These are phyloP conservation scores for Cecidostiba fungosa DNA, from an alignment of 2,888 invertebrate genomes.

Conservation along the genomic window DNA sequence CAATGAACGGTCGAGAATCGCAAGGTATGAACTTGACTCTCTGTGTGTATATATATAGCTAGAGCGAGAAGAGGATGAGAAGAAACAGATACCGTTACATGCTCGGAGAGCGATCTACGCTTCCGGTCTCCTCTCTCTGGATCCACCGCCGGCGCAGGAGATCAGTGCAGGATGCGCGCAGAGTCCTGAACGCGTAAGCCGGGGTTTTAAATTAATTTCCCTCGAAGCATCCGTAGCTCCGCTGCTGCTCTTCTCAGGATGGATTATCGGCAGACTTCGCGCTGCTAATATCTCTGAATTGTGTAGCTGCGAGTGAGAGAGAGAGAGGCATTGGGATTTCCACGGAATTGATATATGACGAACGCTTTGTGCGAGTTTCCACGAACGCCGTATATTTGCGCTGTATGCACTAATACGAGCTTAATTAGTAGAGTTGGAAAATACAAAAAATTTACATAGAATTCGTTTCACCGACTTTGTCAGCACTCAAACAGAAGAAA, in stretches of 20 bases:
- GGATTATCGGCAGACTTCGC: constrained; percentile 9
- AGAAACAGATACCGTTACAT: constrained; percentile 22
- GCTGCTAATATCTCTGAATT: background rate
- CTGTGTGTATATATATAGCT: background rate
- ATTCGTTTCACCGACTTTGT: no score
- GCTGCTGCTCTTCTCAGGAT: background rate
- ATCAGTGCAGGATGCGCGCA: background rate
- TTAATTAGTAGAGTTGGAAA: no score
- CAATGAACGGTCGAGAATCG: constrained; percentile 61
- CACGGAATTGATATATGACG: background rate
- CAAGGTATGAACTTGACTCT: constrained; percentile 47
- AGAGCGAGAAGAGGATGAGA: background rate
- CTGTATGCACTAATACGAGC: no score
- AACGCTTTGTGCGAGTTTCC: no score
- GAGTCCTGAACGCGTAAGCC: background rate
- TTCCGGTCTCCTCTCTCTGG: constrained; percentile 14
- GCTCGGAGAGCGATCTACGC: constrained; percentile 24
- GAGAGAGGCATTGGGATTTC: background rate
- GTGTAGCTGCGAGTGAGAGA: background rate
- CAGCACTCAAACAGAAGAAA: no score
- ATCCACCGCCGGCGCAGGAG: constrained; percentile 4
- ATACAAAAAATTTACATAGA: no score
- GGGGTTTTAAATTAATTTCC: constrained; percentile 26
- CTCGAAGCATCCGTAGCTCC: constrained; percentile 22
- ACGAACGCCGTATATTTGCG: background rate